Evolutionary conservation across 2,888 invertebrate species (phyloP).

Genomic region (Oligia strigilis): DNA sequence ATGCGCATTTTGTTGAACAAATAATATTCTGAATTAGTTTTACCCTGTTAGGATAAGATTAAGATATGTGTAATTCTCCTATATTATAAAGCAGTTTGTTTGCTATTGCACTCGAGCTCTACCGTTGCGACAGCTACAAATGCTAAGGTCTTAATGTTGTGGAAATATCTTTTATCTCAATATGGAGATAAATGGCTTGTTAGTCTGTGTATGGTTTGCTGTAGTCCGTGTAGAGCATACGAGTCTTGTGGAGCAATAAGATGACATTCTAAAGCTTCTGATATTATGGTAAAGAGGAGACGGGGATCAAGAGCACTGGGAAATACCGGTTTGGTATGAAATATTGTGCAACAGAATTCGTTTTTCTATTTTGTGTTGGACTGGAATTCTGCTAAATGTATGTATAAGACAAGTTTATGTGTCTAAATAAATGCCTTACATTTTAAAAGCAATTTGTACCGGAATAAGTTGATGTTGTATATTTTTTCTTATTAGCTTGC

Average conservation of each 20-base stretch:
- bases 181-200: not conserved
- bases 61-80: not conserved
- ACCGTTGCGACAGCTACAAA: constrained; percentile 17
- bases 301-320: constrained; percentile 22
- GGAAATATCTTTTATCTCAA: not conserved
- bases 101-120: not conserved
- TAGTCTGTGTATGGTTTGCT: constrained; percentile 11
- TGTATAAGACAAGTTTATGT: constrained; percentile 20
- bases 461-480: constrained; percentile 54
- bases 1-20: constrained; percentile 19
- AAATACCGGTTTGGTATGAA: constrained; percentile 38
- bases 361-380: constrained; percentile 21
- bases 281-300: constrained; percentile 19
- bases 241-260: constrained; percentile 28
- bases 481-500: constrained; percentile 36
- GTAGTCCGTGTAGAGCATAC: constrained; percentile 26
- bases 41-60: not conserved
- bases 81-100: not conserved
- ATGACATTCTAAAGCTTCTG: constrained; percentile 23
- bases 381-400: constrained; percentile 19
- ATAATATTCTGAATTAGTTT: constrained; percentile 30
- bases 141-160: constrained; percentile 7
- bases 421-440: constrained; percentile 19
- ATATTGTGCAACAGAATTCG: constrained; percentile 33
- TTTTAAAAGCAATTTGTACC: constrained; percentile 30